Conservation (phyloP, 2,888 invertebrate species). For the Myopa testacea region DNA sequence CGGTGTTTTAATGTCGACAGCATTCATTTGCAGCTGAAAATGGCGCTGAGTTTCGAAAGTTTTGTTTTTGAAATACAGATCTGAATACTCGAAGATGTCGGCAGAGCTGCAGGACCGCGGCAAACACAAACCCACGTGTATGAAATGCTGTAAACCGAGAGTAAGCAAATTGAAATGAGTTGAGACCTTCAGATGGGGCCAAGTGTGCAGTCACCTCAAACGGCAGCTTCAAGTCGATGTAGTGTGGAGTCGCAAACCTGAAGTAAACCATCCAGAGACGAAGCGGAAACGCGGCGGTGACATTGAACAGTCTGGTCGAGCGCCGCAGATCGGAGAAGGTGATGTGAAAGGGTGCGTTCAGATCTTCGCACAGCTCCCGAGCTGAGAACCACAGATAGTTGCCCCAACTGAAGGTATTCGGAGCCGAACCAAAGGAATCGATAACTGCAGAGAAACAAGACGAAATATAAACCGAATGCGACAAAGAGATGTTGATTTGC, state of each 20-base stretch:
- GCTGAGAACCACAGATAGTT: slow-evolving; percentile 59
- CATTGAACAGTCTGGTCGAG: slow-evolving; percentile 50
- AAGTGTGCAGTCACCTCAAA: slow-evolving; percentile 53
- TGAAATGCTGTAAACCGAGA: slow-evolving; percentile 50
- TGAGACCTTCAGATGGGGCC: neutral
- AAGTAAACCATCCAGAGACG: slow-evolving; percentile 57
- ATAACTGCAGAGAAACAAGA: slow-evolving; percentile 49
- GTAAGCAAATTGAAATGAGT: neutral
- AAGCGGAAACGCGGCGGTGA: slow-evolving; percentile 55
- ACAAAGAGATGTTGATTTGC: slow-evolving; percentile 31
- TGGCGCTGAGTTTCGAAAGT: slow-evolving; percentile 57
- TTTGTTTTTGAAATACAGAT: slow-evolving; percentile 59
- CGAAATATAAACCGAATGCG: neutral
- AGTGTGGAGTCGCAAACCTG: slow-evolving; percentile 56
- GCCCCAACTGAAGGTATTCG: slow-evolving; percentile 57
- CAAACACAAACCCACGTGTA: slow-evolving; percentile 69
- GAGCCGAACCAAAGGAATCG: slow-evolving; percentile 56
- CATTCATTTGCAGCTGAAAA: slow-evolving; percentile 57
- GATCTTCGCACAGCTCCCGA: slow-evolving; percentile 55
- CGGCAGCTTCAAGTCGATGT: slow-evolving; percentile 56
- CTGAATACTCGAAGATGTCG: slow-evolving; percentile 56
- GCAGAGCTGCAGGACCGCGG: slow-evolving; percentile 65
- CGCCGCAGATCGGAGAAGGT: slow-evolving; percentile 50
- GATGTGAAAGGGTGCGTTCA: slow-evolving; percentile 55
- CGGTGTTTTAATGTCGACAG: slow-evolving; percentile 54